Evolutionary conservation across 2,888 invertebrate species (phyloP), one percentile per base, ranked within the genome.

Genomic region (Phania funesta): DNA sequence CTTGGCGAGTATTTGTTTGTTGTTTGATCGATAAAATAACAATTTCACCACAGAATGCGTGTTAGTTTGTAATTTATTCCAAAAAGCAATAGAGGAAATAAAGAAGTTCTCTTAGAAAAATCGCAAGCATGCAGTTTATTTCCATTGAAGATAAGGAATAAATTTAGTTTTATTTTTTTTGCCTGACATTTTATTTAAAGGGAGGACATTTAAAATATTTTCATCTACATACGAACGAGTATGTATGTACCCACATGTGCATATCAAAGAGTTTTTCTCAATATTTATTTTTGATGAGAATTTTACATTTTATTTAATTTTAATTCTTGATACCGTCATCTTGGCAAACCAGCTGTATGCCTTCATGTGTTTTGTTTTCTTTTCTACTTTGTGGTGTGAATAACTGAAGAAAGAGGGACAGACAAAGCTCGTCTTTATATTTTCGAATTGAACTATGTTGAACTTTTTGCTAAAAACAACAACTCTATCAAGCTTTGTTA

Each of bases 11-110:
- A n/a, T n/a, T n/a, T 70, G 38, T 48, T 58, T 24, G 26, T 74
- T 82, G 82, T 82, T 82, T 82, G 74, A 82, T 82, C 82, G 74
- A 82, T 82, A 81, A 68, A 68, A 75, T 73, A 79, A 65, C 65
- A 79, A 46, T 46, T 70, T 35, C 13, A 24, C 26, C n/a, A 70
- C 3, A 58, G 35, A 73, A 77, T 78, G 81, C 81, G 81, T 82
- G 77, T 64, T 50, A 74, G 68, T 58, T 70, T 64, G 70, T 60
- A 70, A 78, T 82, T 75, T 79, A 71, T 41, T 41, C 50, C 20
- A 70, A 38, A 38, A 41, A 44, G 22, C 32, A 18, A n/a, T n/a
- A n/a, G n/a, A n/a, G n/a, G n/a, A n/a, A n/a, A n/a, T n/a, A n/a
- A n/a, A 56, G 11, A 44, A 56, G 48, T 32, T 62, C 22, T 20